Evolutionary conservation across 2,797 vertebrate species (phyloP).

Genomic region (Limnodromus scolopaceus): DNA sequence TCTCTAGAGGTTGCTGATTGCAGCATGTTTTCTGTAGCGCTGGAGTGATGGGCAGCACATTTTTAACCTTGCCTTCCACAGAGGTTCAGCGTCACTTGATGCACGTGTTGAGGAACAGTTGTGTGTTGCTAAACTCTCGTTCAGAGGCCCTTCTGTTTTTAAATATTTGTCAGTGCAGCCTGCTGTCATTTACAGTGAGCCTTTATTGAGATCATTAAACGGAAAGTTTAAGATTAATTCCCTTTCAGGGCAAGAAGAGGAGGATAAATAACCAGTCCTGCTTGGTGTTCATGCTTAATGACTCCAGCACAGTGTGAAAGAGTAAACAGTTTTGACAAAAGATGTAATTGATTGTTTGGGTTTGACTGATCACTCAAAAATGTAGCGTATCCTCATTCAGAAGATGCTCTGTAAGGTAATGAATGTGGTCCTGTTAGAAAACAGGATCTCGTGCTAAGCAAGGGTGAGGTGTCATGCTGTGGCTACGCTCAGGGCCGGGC

Average conservation of each 20-base stretch:
- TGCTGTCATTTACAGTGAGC: slow-evolving; percentile 56
- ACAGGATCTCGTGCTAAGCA: neutral
- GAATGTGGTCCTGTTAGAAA: slow-evolving; percentile 35
- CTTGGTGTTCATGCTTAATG: slow-evolving; percentile 72
- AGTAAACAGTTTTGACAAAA: slow-evolving; percentile 83
- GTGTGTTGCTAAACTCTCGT: slow-evolving; percentile 37
- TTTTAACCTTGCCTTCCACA: slow-evolving; percentile 27
- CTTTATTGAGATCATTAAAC: slow-evolving; percentile 75
- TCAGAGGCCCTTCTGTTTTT: slow-evolving; percentile 56
- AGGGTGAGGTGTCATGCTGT: fast-evolving
- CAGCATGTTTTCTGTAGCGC: neutral
- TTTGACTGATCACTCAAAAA: slow-evolving; percentile 77
- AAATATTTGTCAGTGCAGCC: slow-evolving; percentile 51
- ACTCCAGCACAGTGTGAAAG: slow-evolving; percentile 80
- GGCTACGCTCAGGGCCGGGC: neutral
- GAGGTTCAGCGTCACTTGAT: neutral
- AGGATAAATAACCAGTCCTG: slow-evolving; percentile 73
- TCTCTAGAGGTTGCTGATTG: slow-evolving; percentile 8
- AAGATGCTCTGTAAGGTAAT: slow-evolving; percentile 61
- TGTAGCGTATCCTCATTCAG: slow-evolving; percentile 69
- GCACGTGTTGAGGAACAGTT: neutral
- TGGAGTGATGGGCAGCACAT: neutral
- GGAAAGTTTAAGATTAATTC: slow-evolving; percentile 81
- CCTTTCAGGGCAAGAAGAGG: slow-evolving; percentile 78
- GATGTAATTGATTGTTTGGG: slow-evolving; percentile 76